Percentiles rank a stretch among this genome's conserved stretches.
phyloP scores from a whole-genome alignment of 2,888 invertebrate species.

The Hemistola chrysoprasaria region DNA sequence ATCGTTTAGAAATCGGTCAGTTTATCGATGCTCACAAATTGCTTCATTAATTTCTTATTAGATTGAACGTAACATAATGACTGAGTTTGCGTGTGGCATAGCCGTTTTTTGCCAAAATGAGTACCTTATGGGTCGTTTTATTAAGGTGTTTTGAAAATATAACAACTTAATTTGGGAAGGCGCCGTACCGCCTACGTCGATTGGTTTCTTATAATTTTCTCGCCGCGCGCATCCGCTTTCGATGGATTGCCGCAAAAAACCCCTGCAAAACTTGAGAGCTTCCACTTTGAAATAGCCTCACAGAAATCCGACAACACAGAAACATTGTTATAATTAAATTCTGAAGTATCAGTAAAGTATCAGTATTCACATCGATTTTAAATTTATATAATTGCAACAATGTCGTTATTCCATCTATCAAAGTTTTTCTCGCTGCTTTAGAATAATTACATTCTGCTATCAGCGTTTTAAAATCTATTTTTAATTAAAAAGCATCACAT shows the following conservation, averaged over 20 bases:
- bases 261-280: conserved; percentile 23
- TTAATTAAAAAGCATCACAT: conserved; percentile 81
- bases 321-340: too few relatives aligned
- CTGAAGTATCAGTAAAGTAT: too few relatives aligned
- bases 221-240: conserved; percentile 54
- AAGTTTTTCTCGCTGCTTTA: conserved; percentile 52
- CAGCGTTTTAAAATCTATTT: conserved; percentile 71
- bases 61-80: conserved; percentile 64
- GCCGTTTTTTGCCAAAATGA: conserved; percentile 62
- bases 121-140: conserved; percentile 59
- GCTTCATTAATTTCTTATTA: conserved; percentile 62
- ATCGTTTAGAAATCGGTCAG: conserved; percentile 41
- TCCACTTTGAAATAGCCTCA: conserved; percentile 30
- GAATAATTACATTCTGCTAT: conserved; percentile 75
- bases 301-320: too few relatives aligned
- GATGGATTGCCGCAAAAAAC: conserved; percentile 62
- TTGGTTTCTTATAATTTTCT: conserved; percentile 77
- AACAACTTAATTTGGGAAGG: conserved; percentile 79
- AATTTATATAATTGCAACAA: background rate
- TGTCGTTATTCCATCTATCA: conserved; percentile 9
- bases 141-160: conserved; percentile 68
- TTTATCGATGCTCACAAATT: conserved; percentile 58
- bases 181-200: conserved; percentile 72
- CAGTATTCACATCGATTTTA: too few relatives aligned
- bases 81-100: conserved; percentile 68